These are phyloP conservation scores for Rhizoglyphus robini DNA, from an alignment of 1,140 invertebrate genomes.

Conservation along the genomic window DNA sequence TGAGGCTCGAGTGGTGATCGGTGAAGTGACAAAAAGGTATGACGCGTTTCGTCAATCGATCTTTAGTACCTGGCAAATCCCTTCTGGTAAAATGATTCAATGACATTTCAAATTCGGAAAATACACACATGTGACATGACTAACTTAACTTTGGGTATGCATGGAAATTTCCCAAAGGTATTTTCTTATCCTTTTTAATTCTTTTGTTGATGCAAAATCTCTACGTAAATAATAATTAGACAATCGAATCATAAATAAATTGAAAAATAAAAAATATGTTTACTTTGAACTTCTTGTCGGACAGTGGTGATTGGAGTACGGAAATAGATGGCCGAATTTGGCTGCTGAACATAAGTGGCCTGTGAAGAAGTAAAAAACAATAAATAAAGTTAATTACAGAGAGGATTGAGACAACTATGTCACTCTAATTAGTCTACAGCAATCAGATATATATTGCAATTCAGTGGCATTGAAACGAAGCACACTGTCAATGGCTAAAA, in stretches of 20 bases:
- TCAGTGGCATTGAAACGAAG: no score
- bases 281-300: conserved; percentile 12
- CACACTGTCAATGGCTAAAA: no score
- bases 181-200: not conserved
- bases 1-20: no score
- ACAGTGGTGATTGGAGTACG: not conserved
- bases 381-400: no score
- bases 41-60: no score
- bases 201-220: not conserved
- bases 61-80: no score
- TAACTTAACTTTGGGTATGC: not conserved
- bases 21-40: no score
- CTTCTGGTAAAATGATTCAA: no score
- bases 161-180: not conserved
- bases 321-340: not conserved
- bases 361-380: not conserved
- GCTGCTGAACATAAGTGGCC: conserved; percentile 6
- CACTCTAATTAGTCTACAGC: no score
- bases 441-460: no score
- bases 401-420: no score
- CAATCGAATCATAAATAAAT: not conserved
- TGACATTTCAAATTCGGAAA: not conserved
- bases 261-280: not conserved
- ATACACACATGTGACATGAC: not conserved
- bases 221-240: not conserved